phyloP scores from a whole-genome alignment of 1,140 invertebrate genomes.

The Tetragonula clypearis region DNA sequence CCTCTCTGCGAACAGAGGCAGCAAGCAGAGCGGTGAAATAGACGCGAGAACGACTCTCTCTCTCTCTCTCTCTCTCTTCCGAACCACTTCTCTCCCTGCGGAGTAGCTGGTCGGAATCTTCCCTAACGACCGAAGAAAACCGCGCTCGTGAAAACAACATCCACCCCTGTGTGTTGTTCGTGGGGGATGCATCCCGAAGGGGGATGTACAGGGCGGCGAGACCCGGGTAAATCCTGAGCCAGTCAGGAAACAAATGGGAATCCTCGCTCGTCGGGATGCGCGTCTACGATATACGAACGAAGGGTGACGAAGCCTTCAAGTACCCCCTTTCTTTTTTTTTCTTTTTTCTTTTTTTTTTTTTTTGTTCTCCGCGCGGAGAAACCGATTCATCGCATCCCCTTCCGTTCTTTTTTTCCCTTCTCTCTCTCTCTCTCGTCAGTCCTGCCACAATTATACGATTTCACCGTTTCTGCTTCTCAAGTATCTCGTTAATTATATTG shows the following conservation, averaged over 20 bases:
- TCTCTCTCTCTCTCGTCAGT: not conserved
- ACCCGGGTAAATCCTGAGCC: constrained; percentile 15
- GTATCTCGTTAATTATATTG: constrained; percentile 69
- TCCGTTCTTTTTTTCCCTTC: constrained; percentile 8
- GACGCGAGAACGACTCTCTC: constrained; percentile 34
- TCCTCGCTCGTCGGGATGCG: constrained; percentile 15
- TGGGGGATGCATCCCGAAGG: constrained; percentile 14
- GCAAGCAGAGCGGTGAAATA: not conserved
- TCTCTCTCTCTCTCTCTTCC: not conserved
- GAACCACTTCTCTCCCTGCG: constrained; percentile 52
- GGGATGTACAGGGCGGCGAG: not conserved
- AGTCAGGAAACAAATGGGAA: constrained; percentile 38
- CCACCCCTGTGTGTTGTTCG: not conserved
- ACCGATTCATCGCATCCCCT: constrained; percentile 12
- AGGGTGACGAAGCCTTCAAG: constrained; percentile 21
- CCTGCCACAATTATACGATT: constrained; percentile 62
- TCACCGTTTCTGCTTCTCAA: constrained; percentile 41
- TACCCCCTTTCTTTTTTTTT: not conserved
- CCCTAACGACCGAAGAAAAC: constrained; percentile 48
- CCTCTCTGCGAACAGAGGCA: not conserved
- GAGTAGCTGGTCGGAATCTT: constrained; percentile 41
- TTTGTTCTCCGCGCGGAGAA: not conserved
- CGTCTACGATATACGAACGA: constrained; percentile 2
- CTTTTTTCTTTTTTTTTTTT: not conserved
- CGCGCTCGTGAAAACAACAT: constrained; percentile 53